Evolutionary conservation across 2,888 invertebrate species (phyloP), one percentile per base, ranked within the genome.

Genomic region (Vandiemenella viatica): DNA sequence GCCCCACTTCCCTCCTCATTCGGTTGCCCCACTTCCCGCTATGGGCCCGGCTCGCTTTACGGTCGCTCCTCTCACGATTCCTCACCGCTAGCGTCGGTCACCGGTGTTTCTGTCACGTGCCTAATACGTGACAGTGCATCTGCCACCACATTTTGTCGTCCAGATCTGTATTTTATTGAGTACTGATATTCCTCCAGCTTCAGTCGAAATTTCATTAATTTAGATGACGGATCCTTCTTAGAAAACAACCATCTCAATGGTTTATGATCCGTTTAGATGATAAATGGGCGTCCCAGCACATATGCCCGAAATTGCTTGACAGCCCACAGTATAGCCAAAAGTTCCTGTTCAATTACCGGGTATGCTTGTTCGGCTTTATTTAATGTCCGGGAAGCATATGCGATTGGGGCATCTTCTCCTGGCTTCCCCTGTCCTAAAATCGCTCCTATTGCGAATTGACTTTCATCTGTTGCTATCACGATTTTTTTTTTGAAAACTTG

Each of bases 301-400:
- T 44, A 44, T 3, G 37, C 8, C 16, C 32, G 19, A 22, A 48
- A 48, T 6, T 43, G 32, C 19, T 48, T 43, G 20, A 32, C 43
- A 5, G 5, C 32, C 5, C 20, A 19, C 1, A 44, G 4, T 3
- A 48, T 44, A 3, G 48, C 43, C 1, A 44, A 4, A 10, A 43
- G 7, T 16, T 48, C 48, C 20, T 44, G 43, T 10, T 48, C 44
- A 6, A 48, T 43, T 4, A 6, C 8, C 7, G 21, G 16, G 19
- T 48, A 48, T n/a, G 32, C 37, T 40, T 19, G 43, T 38, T 57
- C 56, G 10, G 51, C 46, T 7, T 37, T 40, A 20, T 50, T 57
- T 18, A 57, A 48, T 5, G 56, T 52, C 8, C 50, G 50, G 21
- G 52, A 53, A 32, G 53, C 8, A 2, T 16, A 44, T 3, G 23